Base-by-base conservation (phyloP, 2,888 invertebrate species). In the Meandrusa payeni region DNA sequence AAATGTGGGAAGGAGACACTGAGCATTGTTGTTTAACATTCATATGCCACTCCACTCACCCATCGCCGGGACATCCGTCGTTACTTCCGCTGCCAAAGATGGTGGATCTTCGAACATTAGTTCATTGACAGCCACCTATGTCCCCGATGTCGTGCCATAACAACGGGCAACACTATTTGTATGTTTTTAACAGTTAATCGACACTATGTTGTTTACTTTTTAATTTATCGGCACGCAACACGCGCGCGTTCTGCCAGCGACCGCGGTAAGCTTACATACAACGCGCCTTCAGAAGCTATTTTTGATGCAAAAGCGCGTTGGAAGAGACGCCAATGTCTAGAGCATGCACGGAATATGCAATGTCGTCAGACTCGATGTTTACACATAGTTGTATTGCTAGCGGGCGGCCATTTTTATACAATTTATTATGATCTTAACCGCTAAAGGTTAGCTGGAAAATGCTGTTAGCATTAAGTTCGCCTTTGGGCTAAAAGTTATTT, bases 281-380 rank as follows among this genome's bases (percentile, higher is more conserved):
- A 72, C 75, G 69, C 77, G 79, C 82, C 81, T 85, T 83, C 76
- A 51, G 77, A 69, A 73, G 86, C 83, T 87, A 87, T 87, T 87
- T 87, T 87, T 86, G 86, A 83, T 85, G 83, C 83, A 80, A 76
- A 82, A 81, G 74, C 78, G 76, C 75, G 80, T 72, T 77, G 78
- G 69, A 81, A 78, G 78, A 69, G 80, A 79, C 81, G 83, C 81
- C 86, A 87, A 86, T 83, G 86, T 86, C 86, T 80, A 83, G 83
- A 82, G 82, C 86, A 86, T 83, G 86, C 81, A 83, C 61, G 77
- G 86, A 87, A 87, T 87, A 87, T 86, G 86, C 87, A 86, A 86
- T 87, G 80, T 75, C 80, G 78, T 76, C 78, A 79, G 76, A 72
- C 82, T 75, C 76, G 76, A 65, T 70, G 63, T 72, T 69, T 69